These are phyloP conservation scores for Zootermopsis nevadensis DNA, from an alignment of 2,888 invertebrate species.

Conservation along the genomic window DNA sequence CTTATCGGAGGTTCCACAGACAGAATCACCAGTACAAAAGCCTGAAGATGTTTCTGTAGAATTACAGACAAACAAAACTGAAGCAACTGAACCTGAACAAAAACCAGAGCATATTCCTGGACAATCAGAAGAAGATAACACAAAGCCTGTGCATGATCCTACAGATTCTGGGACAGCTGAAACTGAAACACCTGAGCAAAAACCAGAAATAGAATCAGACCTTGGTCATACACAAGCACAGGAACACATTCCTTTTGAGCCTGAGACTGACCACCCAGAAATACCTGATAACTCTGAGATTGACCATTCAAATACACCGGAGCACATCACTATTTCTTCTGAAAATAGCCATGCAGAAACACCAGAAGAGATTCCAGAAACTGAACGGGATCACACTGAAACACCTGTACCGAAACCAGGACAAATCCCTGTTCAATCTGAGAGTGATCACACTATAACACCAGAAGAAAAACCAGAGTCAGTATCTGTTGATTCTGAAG, in stretches of 20 bases:
- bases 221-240: neutral
- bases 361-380: neutral
- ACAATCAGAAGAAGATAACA: neutral
- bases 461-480: conserved; percentile 1
- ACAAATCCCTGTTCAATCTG: conserved; percentile 21
- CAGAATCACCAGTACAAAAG: conserved; percentile 41
- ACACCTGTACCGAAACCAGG: neutral
- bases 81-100: conserved; percentile 11
- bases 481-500: too few relatives aligned
- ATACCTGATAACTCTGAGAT: neutral
- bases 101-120: neutral
- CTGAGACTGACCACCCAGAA: conserved; percentile 34
- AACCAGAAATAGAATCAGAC: conserved; percentile 32
- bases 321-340: neutral
- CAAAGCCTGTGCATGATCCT: neutral
- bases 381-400: neutral
- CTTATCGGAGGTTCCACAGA: neutral
- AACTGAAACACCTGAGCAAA: conserved; percentile 49
- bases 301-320: neutral
- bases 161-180: conserved; percentile 48
- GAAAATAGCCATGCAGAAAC: neutral
- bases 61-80: conserved; percentile 13
- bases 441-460: conserved; percentile 34
- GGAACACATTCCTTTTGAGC: conserved; percentile 37
- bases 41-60: neutral